Conservation (phyloP, 2,113 vertebrate species). For the Sarotherodon lohbergeri region DNA sequence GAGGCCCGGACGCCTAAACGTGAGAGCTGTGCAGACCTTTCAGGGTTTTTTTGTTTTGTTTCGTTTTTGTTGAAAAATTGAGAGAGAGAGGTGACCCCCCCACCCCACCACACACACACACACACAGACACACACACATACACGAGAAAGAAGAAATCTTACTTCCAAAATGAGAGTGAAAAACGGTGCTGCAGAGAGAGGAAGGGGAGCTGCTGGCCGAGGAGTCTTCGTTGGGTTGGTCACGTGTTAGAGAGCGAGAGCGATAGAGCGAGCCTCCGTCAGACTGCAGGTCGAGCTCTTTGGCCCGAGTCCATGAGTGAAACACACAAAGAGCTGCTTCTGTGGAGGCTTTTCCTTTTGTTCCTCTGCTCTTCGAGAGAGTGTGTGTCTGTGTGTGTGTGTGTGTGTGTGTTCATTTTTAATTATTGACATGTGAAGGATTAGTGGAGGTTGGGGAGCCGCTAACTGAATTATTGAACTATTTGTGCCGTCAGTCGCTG, state of each 20-base stretch:
- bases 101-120: not conserved
- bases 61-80: not conserved
- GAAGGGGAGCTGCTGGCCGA: not conserved
- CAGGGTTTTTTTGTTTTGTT: not conserved
- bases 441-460: slow-evolving; percentile 14
- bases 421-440: slow-evolving; percentile 50
- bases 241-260: not conserved
- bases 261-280: not conserved
- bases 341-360: slow-evolving; percentile 5
- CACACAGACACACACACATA: not conserved
- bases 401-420: slow-evolving; percentile 31
- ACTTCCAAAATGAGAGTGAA: not conserved
- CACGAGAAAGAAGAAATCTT: not conserved
- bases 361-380: not conserved
- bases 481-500: not conserved
- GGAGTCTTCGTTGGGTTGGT: not conserved
- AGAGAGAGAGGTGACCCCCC: not conserved
- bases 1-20: not conserved
- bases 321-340: slow-evolving; percentile 38
- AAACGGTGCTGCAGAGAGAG: not conserved
- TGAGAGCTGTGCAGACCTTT: not conserved
- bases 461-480: slow-evolving; percentile 38
- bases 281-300: not conserved
- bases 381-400: not conserved
- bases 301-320: slow-evolving; percentile 33